Evolutionary conservation across 2,113 vertebrate genomes (phyloP).

Genomic region (Dasyornis broadbenti): DNA sequence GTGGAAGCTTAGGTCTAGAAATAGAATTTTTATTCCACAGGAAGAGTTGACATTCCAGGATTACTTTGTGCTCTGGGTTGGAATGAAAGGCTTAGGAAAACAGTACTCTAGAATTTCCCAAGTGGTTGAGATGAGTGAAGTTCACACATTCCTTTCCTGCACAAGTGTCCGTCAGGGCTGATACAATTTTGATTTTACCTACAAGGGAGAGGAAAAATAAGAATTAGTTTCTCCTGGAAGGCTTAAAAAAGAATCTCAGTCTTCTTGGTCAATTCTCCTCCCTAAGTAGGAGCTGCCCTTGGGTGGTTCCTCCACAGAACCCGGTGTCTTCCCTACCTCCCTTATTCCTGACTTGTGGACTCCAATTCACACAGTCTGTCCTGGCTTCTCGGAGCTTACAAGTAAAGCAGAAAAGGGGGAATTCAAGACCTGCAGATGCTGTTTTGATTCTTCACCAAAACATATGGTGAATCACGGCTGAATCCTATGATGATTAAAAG

Average conservation of each 20-base stretch:
- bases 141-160: neutral
- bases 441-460: constrained; percentile 20
- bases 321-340: neutral
- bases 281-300: neutral
- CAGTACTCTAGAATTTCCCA: neutral
- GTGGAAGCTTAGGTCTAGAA: neutral
- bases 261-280: neutral
- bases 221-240: neutral
- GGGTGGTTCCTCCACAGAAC: neutral
- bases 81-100: neutral
- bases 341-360: neutral
- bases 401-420: neutral
- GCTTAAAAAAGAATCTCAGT: neutral
- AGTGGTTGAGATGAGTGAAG: neutral
- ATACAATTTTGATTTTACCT: neutral
- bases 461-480: neutral
- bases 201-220: neutral
- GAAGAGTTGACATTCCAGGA: neutral
- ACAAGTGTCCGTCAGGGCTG: neutral
- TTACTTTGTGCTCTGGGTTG: neutral
- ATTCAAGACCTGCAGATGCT: constrained; percentile 14
- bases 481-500: constrained; percentile 33
- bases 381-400: neutral
- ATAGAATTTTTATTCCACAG: neutral
- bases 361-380: neutral